These are phyloP conservation scores for Peromyscus leucopus DNA, from an alignment of 2,113 vertebrate species.

Conservation along the genomic window DNA sequence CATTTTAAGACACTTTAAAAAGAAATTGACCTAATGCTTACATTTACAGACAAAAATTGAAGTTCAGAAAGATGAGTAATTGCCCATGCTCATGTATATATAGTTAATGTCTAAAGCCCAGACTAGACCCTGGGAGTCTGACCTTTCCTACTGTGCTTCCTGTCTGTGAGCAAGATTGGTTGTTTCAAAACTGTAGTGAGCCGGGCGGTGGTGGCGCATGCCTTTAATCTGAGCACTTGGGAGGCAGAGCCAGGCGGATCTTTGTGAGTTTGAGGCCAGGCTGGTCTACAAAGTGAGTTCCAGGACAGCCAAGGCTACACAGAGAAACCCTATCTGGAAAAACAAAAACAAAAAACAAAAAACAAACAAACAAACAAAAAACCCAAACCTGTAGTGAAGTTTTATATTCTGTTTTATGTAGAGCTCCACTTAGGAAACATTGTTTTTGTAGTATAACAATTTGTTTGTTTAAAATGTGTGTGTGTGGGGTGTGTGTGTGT, in stretches of 20 bases:
- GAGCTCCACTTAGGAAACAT: neutral
- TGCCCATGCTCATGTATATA: neutral
- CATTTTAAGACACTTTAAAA: conserved; percentile 19
- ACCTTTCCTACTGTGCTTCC: neutral
- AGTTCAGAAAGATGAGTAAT: neutral
- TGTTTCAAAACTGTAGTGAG: neutral
- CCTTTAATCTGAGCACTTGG: too few species aligned
- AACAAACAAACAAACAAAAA: too few species aligned
- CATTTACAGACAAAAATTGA: neutral
- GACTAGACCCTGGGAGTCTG: neutral
- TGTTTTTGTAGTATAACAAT: neutral
- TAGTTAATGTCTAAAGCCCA: neutral
- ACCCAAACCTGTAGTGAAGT: neutral
- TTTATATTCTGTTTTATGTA: neutral
- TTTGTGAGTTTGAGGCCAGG: too few species aligned
- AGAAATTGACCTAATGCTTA: conserved; percentile 12
- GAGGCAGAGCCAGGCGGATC: too few species aligned
- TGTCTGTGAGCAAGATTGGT: neutral
- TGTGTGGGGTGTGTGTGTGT: neutral
- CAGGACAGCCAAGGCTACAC: too few species aligned
- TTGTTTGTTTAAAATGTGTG: neutral
- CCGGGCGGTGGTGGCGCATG: too few species aligned
- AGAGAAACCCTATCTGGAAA: too few species aligned
- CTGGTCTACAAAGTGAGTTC: too few species aligned
- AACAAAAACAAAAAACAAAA: too few species aligned